Conservation (phyloP, 2,113 vertebrate species). For the Coryphaenoides rupestris region DNA sequence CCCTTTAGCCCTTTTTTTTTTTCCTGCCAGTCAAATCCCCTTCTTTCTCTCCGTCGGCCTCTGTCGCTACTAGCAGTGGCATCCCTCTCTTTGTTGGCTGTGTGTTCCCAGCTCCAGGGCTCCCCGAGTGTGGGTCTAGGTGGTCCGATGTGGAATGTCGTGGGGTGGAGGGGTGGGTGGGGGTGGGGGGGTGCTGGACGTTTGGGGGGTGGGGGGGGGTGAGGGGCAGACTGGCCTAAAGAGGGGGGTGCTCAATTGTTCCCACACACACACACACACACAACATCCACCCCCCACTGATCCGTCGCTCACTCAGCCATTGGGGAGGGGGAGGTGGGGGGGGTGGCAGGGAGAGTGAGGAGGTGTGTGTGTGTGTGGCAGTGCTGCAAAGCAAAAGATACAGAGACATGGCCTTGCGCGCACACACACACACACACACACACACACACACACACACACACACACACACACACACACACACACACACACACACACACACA, state of each 20-base stretch:
- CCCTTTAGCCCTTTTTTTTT: conserved; percentile 20
- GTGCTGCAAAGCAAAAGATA: conserved; percentile 36
- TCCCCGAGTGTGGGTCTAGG: conserved; percentile 82
- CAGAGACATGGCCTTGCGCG: conserved; percentile 33
- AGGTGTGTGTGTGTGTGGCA: neutral
- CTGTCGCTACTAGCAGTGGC: conserved; percentile 45
- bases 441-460: conserved; percentile 6
- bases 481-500: conserved; percentile 14
- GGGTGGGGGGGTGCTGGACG: conserved; percentile 62
- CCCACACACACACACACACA: conserved; percentile 85
- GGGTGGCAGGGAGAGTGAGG: neutral
- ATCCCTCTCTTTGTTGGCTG: conserved; percentile 59
- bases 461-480: conserved; percentile 26
- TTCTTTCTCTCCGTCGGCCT: conserved; percentile 36
- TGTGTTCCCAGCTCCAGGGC: conserved; percentile 60
- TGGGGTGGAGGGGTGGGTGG: conserved; percentile 66
- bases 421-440: conserved; percentile 21
- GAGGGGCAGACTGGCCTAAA: conserved; percentile 40
- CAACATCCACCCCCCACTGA: conserved; percentile 76
- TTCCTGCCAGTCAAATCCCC: conserved; percentile 59
- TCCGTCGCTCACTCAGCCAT: conserved; percentile 61
- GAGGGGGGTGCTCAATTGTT: conserved; percentile 87
- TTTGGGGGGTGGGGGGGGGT: too few species aligned
- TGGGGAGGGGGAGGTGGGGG: conserved; percentile 13
- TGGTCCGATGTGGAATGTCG: conserved; percentile 89